Evolutionary conservation across 2,888 invertebrate genomes (phyloP), one percentile per base, ranked within the genome.

Genomic region (Eristalis arbustorum): DNA sequence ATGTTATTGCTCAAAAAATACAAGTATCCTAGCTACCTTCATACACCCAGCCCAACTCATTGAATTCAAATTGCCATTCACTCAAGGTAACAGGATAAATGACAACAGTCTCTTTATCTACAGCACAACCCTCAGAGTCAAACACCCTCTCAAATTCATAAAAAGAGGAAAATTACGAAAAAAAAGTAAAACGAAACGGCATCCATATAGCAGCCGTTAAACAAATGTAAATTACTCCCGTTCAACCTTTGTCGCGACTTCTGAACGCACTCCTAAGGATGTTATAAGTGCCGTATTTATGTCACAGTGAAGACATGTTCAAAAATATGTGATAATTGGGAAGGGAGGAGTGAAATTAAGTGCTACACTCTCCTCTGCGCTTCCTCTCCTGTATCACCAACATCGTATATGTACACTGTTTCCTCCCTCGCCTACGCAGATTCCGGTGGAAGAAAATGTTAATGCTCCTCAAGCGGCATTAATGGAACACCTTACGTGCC

Each of bases 251-350:
- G 85, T 77, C 77, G 66, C 73, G 74, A 85, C 81, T 82, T 85
- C 63, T 74, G 81, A 85, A 77, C 81, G 61, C 57, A 69, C 72
- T 74, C 76, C 57, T 74, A 66, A 85, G 69, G 61, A 78, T 78
- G 72, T 78, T 69, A 80, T 80, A 85, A 81, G 85, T 74, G 79
- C 82, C 85, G 69, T 82, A 74, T 85, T 85, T 81, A 77, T 77
- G 73, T 85, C 82, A 77, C 66, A 72, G 31, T 71, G 57, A 79
- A 74, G 78, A 77, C 69, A 77, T 73, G 69, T 74, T 81, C 69
- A 66, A 62, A 85, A 81, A 85, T 82, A 77, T 85, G 85, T 82
- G 82, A 85, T 85, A 85, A 77, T 85, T 85, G 85, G 82, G 62
- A 25, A 78, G 77, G 73, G 67, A 73, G 73, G 68, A 73, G 71